These are phyloP conservation scores for Pitta sordida DNA, from an alignment of 2,113 vertebrate genomes.

Conservation along the genomic window DNA sequence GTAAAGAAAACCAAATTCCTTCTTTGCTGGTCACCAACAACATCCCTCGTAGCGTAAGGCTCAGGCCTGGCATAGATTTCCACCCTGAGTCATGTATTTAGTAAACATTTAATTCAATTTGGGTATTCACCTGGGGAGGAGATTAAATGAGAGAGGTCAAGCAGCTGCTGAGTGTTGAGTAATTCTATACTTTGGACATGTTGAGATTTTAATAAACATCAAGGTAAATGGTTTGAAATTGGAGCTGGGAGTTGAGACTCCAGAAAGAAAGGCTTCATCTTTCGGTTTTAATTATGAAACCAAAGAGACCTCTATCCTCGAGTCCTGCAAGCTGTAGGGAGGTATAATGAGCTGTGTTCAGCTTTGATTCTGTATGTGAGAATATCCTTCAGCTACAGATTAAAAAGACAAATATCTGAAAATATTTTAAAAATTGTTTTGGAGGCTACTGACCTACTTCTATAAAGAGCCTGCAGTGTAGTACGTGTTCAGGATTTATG, in stretches of 20 bases:
- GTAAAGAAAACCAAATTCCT: neutral
- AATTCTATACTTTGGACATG: slow-evolving; percentile 63
- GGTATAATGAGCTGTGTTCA: slow-evolving; percentile 15
- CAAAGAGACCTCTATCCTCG: slow-evolving; percentile 20
- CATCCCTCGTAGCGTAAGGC: neutral
- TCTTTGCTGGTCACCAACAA: neutral
- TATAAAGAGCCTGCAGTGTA: neutral
- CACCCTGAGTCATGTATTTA: slow-evolving; percentile 30
- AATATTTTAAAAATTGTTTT: neutral
- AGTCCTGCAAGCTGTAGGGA: slow-evolving; percentile 24
- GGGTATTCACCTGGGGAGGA: slow-evolving; percentile 31
- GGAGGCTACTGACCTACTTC: neutral
- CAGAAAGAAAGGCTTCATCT: slow-evolving; percentile 31
- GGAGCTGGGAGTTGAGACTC: slow-evolving; percentile 53
- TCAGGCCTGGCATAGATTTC: neutral
- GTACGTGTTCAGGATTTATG: neutral
- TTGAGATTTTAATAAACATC: slow-evolving; percentile 66
- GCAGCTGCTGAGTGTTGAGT: slow-evolving; percentile 63
- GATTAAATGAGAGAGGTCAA: slow-evolving; percentile 64
- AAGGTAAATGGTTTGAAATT: slow-evolving; percentile 73
- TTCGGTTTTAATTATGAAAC: slow-evolving; percentile 70
- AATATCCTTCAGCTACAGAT: slow-evolving; percentile 36
- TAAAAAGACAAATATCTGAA: neutral
- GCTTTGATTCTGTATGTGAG: slow-evolving; percentile 42
- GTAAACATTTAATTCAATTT: slow-evolving; percentile 67